These are phyloP conservation scores for Equus przewalskii DNA, from an alignment of 2,113 vertebrate species.

Conservation along the genomic window DNA sequence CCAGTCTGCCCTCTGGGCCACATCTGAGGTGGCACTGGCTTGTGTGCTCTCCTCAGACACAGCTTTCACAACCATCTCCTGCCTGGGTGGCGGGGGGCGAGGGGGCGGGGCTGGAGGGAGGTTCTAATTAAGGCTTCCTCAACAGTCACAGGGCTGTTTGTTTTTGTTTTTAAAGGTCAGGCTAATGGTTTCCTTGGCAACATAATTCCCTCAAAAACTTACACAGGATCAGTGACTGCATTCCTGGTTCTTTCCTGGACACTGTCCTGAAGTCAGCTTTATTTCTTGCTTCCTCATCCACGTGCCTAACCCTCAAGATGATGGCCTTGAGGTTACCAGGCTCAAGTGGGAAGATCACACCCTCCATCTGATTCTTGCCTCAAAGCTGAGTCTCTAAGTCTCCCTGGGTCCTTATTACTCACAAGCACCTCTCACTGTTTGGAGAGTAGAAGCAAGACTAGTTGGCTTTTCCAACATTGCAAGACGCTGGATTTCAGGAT, in stretches of 20 bases:
- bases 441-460: not conserved
- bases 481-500: not conserved
- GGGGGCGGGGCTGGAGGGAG: too few species aligned
- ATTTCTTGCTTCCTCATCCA: not conserved
- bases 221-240: not conserved
- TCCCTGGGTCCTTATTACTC: not conserved
- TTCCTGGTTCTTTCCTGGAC: not conserved
- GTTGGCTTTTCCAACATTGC: not conserved
- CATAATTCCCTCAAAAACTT: not conserved
- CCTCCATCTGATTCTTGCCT: not conserved
- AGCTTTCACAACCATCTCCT: not conserved
- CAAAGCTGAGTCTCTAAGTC: not conserved
- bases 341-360: not conserved
- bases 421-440: not conserved
- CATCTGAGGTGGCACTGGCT: not conserved
- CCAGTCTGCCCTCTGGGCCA: not conserved
- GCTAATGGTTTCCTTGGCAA: conserved; percentile 12
- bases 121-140: not conserved
- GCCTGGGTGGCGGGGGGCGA: too few species aligned
- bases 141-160: not conserved
- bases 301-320: not conserved
- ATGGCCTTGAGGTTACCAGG: not conserved
- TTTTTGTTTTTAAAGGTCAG: not conserved
- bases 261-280: not conserved
- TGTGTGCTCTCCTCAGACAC: not conserved